phyloP scores from a whole-genome alignment of 2,888 invertebrate genomes.

The Halictus quadricinctus region DNA sequence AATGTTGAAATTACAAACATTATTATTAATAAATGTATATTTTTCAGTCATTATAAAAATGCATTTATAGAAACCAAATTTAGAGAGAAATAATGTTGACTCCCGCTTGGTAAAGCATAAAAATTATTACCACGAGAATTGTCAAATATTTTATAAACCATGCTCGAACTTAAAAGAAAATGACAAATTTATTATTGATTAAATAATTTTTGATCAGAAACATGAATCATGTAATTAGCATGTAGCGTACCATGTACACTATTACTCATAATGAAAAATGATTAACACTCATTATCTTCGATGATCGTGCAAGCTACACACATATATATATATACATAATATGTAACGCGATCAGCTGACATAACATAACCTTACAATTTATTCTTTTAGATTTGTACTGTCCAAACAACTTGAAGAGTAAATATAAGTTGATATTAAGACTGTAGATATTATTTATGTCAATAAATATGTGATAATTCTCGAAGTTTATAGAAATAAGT shows the following conservation, averaged over 20 bases:
- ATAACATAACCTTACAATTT: constrained; percentile 10
- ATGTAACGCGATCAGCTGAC: constrained; percentile 29
- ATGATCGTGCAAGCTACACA: neutral
- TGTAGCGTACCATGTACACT: neutral
- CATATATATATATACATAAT: no score
- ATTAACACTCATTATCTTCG: neutral
- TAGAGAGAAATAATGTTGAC: neutral
- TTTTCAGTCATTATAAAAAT: neutral
- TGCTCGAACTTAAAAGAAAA: neutral
- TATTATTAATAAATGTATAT: neutral
- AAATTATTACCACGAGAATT: neutral
- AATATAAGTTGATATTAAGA: neutral
- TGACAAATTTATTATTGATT: neutral
- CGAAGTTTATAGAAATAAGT: neutral
- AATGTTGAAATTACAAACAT: neutral
- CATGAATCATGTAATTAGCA: neutral
- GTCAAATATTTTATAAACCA: neutral
- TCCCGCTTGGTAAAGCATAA: neutral
- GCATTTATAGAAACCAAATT: neutral
- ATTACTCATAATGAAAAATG: neutral
- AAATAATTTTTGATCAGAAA: neutral
- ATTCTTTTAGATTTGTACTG: neutral
- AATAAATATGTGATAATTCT: neutral
- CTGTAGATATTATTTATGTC: neutral
- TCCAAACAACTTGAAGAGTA: neutral